phyloP scores from a whole-genome alignment of 1,140 invertebrate species.

The Lucilia sericata region DNA sequence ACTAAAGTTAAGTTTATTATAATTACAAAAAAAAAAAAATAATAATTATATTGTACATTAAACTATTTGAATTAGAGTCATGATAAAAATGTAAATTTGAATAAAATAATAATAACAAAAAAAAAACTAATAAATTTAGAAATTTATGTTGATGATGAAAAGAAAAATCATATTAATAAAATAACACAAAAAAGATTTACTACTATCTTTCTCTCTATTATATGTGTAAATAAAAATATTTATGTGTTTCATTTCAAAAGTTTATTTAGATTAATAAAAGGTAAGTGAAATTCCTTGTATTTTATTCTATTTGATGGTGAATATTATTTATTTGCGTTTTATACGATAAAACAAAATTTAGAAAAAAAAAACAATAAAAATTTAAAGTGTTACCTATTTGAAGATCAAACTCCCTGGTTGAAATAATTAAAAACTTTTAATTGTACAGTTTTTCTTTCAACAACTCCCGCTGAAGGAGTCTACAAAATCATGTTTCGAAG shows the following conservation, averaged over 20 bases:
- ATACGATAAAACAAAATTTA: too few species aligned
- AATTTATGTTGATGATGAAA: slow-evolving; percentile 39
- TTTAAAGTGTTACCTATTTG: too few species aligned
- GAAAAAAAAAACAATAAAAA: too few species aligned
- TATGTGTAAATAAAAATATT: slow-evolving; percentile 34
- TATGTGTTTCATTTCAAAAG: slow-evolving; percentile 13
- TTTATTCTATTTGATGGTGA: too few species aligned
- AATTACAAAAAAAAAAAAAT: neutral
- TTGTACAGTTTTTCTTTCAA: too few species aligned
- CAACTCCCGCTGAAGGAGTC: too few species aligned
- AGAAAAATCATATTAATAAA: slow-evolving; percentile 3
- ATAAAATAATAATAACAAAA: neutral
- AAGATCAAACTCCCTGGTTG: too few species aligned
- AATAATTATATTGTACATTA: slow-evolving; percentile 19
- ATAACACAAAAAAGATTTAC: slow-evolving; percentile 22
- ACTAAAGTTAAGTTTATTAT: neutral
- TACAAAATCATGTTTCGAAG: too few species aligned
- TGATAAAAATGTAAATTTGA: slow-evolving; percentile 14
- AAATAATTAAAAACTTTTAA: too few species aligned
- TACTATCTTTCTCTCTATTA: slow-evolving; percentile 33
- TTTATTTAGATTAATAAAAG: neutral
- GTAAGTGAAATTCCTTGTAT: neutral
- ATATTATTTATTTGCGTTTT: too few species aligned
- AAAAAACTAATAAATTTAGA: neutral
- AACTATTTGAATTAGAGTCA: neutral